phyloP scores from a whole-genome alignment of 2,888 invertebrate species.

The Plusia festucae region DNA sequence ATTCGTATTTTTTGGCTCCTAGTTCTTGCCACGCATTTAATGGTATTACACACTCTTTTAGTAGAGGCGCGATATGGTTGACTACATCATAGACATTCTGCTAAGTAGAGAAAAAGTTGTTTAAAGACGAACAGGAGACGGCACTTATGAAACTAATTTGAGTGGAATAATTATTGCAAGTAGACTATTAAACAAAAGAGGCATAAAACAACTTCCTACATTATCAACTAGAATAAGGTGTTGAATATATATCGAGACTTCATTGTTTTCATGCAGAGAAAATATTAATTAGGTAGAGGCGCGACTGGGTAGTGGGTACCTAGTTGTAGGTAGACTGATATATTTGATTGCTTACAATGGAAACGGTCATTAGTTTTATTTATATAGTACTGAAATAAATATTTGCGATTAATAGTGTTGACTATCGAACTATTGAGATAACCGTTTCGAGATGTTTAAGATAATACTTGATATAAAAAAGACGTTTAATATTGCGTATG shows the following conservation, averaged over 20 bases:
- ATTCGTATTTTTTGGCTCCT: too few relatives aligned
- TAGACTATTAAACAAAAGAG: neutral
- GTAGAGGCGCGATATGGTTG: too few relatives aligned
- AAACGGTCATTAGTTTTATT: slow-evolving; percentile 13
- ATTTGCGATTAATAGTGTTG: slow-evolving; percentile 28
- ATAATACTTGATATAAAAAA: neutral
- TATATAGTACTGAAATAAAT: slow-evolving; percentile 15
- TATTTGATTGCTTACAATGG: slow-evolving; percentile 59
- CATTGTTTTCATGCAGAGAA: slow-evolving; percentile 58
- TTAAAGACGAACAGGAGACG: too few relatives aligned
- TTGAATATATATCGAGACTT: slow-evolving; percentile 40
- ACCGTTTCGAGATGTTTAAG: too few relatives aligned
- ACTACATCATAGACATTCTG: too few relatives aligned
- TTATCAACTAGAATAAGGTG: slow-evolving; percentile 8
- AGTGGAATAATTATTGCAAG: neutral
- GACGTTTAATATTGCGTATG: neutral
- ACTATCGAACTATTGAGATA: too few relatives aligned
- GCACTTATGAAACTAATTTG: too few relatives aligned
- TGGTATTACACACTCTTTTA: too few relatives aligned
- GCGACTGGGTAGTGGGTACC: slow-evolving; percentile 39
- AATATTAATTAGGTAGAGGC: slow-evolving; percentile 65
- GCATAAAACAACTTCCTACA: neutral
- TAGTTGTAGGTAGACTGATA: slow-evolving; percentile 46
- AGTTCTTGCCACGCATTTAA: too few relatives aligned
- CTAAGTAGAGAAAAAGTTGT: too few relatives aligned